Evolutionary conservation across 2,797 vertebrate genomes (phyloP).

Genomic region (Lacerta viridis): DNA sequence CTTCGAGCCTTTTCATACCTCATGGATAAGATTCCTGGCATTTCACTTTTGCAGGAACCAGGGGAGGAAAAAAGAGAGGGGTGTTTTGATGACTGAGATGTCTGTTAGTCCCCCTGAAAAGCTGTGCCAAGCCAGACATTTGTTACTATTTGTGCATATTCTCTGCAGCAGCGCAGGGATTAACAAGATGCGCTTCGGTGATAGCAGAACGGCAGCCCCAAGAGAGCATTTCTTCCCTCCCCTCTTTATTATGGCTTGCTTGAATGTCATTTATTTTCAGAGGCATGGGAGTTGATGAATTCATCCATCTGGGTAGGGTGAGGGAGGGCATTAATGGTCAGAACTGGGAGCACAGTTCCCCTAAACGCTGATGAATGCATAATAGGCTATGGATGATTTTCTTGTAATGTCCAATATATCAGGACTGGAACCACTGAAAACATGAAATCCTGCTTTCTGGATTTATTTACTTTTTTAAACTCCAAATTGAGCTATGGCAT

Average conservation of each 20-base stretch:
- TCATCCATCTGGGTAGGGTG: slow-evolving; percentile 50
- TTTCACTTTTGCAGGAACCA: slow-evolving; percentile 62
- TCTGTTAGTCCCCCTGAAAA: slow-evolving; percentile 32
- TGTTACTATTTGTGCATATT: slow-evolving; percentile 58
- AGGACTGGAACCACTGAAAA: not conserved
- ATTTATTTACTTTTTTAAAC: not conserved
- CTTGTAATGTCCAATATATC: not conserved
- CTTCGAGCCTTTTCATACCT: slow-evolving; percentile 26
- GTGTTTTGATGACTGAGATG: not conserved
- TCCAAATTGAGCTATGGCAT: not conserved
- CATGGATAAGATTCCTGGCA: slow-evolving; percentile 65
- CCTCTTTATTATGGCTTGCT: slow-evolving; percentile 2
- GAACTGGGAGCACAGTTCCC: not conserved
- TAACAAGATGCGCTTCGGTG: slow-evolving; percentile 44
- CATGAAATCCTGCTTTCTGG: not conserved
- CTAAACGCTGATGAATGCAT: not conserved
- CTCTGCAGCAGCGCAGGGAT: not conserved
- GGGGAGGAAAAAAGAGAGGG: slow-evolving; percentile 42
- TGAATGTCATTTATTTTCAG: slow-evolving; percentile 34
- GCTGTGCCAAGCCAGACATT: slow-evolving; percentile 57
- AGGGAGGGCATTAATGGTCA: not conserved
- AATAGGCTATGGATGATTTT: not conserved
- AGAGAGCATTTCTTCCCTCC: not conserved
- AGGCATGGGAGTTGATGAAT: slow-evolving; percentile 15
- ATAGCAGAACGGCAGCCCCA: not conserved